phyloP scores from a whole-genome alignment of 2,113 vertebrate genomes.

The Sprattus sprattus region DNA sequence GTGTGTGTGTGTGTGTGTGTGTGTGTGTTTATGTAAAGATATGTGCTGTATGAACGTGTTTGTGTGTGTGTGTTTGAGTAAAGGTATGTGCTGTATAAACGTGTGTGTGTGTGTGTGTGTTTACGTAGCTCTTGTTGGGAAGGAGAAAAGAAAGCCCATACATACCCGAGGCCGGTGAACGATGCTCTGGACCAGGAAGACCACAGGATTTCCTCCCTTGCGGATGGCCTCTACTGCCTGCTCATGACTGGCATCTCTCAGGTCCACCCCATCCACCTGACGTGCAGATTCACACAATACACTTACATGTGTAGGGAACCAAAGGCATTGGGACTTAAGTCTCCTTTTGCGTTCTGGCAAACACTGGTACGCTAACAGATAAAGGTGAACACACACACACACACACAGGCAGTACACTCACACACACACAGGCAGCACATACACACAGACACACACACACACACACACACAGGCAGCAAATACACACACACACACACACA shows the following conservation, averaged over 20 bases:
- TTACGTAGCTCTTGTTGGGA: background rate
- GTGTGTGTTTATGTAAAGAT: no score
- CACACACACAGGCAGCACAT: no score
- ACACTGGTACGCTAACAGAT: no score
- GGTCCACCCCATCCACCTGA: constrained; percentile 94
- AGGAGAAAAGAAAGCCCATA: constrained; percentile 2
- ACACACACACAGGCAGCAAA: no score
- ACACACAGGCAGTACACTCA: no score
- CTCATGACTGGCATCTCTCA: constrained; percentile 96
- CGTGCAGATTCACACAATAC: constrained; percentile 30
- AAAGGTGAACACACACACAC: no score
- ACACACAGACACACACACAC: no score
- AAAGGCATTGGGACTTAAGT: background rate
- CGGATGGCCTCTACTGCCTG: constrained; percentile 98
- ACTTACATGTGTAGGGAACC: background rate
- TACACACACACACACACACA: no score
- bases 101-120: background rate
- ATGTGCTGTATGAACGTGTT: no score
- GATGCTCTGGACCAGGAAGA: constrained; percentile 95
- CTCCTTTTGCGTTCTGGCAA: background rate
- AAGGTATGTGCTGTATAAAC: no score
- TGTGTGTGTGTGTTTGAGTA: background rate
- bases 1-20: no score
- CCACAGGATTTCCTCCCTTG: constrained; percentile 90
- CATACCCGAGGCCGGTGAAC: constrained; percentile 89